A percentile compares a stretch with the other conserved stretches of the same genome.
These are phyloP conservation scores for Poecilia wingei DNA, from an alignment of 2,797 vertebrate species.

Conservation along the genomic window DNA sequence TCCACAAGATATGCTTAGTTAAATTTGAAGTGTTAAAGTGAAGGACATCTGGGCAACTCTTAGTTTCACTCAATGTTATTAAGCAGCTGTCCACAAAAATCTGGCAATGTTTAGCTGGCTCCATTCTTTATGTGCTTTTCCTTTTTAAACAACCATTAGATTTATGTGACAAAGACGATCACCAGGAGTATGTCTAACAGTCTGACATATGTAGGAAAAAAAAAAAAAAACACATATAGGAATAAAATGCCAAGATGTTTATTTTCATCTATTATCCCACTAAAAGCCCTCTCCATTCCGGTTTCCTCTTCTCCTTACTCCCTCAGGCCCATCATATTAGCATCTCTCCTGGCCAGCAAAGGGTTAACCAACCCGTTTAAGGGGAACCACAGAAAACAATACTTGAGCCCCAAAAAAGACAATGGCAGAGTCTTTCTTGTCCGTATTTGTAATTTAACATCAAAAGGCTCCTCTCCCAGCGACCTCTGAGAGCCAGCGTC, in stretches of 20 bases:
- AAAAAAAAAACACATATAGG: slow-evolving; percentile 19
- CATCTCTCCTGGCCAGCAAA: slow-evolving; percentile 71
- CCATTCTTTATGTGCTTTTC: slow-evolving; percentile 49
- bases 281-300: slow-evolving; percentile 76
- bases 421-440: slow-evolving; percentile 82
- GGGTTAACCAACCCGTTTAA: slow-evolving; percentile 86
- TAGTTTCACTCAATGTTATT: slow-evolving; percentile 25
- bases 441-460: slow-evolving; percentile 90
- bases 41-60: slow-evolving; percentile 14
- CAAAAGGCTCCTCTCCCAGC: slow-evolving; percentile 85
- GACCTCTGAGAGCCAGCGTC: slow-evolving; percentile 84
- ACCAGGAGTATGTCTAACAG: slow-evolving; percentile 54
- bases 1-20: slow-evolving; percentile 3
- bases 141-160: slow-evolving; percentile 47
- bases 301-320: slow-evolving; percentile 37
- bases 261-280: slow-evolving; percentile 77
- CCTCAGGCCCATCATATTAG: slow-evolving; percentile 74
- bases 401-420: slow-evolving; percentile 81
- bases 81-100: slow-evolving; percentile 26
- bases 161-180: slow-evolving; percentile 54
- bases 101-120: slow-evolving; percentile 58
- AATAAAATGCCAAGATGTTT: slow-evolving; percentile 75
- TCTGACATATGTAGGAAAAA: slow-evolving; percentile 62
- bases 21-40: slow-evolving; percentile 18
- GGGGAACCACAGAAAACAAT: slow-evolving; percentile 84